Percentiles rank a stretch among this genome's conserved stretches.
Conservation (phyloP, 1,140 invertebrate species). For the Triops longicaudatus region DNA sequence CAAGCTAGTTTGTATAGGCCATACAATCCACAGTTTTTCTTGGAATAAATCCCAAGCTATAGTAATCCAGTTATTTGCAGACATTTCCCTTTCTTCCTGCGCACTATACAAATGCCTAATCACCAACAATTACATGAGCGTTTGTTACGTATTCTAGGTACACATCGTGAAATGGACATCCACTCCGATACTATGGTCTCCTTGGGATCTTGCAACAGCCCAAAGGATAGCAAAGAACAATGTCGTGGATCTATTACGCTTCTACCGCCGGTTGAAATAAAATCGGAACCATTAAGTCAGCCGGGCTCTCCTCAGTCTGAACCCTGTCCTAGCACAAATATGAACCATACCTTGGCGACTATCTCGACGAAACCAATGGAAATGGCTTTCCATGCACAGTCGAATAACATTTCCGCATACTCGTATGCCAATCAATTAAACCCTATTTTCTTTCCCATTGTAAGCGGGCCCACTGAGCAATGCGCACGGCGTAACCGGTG, state of each 20-base stretch:
- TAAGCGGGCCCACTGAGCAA: not conserved
- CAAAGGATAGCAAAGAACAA: not conserved
- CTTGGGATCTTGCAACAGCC: not conserved
- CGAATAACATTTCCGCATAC: not conserved
- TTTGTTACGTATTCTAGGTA: not conserved
- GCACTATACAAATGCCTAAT: too few species aligned
- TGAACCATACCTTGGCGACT: not conserved
- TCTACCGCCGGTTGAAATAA: not conserved
- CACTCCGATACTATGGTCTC: not conserved
- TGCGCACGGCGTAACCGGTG: not conserved
- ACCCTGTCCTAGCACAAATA: not conserved
- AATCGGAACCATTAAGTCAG: conserved; percentile 2
- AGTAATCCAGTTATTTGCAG: too few species aligned
- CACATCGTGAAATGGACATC: not conserved
- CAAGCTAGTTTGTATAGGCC: not conserved
- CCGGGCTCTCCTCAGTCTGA: not conserved
- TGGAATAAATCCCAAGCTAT: too few species aligned
- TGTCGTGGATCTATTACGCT: not conserved
- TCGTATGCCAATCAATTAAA: not conserved
- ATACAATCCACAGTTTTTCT: too few species aligned
- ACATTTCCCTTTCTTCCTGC: too few species aligned
- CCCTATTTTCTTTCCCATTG: not conserved
- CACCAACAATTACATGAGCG: too few species aligned
- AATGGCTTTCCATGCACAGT: not conserved
- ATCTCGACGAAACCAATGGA: not conserved